Percentiles rank a stretch among this genome's conserved stretches.
These are phyloP conservation scores for Caerostris darwini DNA, from an alignment of 1,140 invertebrate species.

Conservation along the genomic window DNA sequence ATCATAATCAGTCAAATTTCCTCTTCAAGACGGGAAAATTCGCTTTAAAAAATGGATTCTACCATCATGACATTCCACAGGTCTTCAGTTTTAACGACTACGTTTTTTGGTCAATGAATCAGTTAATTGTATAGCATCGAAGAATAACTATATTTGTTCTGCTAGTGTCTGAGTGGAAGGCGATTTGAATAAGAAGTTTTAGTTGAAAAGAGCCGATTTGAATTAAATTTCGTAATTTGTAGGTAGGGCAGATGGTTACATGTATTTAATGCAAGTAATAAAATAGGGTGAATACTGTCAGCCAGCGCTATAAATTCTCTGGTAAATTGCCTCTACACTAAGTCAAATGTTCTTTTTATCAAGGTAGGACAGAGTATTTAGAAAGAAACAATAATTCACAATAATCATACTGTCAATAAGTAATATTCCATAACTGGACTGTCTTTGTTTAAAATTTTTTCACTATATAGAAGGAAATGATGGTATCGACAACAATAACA, in stretches of 20 bases:
- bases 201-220: too few relatives aligned
- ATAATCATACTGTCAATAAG: not conserved
- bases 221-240: too few relatives aligned
- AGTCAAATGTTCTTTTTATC: too few relatives aligned
- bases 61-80: too few relatives aligned
- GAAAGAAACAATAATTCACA: not conserved
- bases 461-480: not conserved
- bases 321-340: too few relatives aligned
- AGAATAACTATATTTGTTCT: not conserved
- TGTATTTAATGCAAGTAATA: too few relatives aligned
- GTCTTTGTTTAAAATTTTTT: not conserved
- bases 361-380: not conserved
- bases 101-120: not conserved
- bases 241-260: too few relatives aligned
- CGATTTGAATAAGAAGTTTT: too few relatives aligned
- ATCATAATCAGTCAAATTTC: not conserved
- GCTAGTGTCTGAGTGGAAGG: too few relatives aligned
- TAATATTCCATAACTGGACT: not conserved
- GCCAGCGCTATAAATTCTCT: too few relatives aligned
- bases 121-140: not conserved
- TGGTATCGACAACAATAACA: not conserved
- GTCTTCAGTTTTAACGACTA: too few relatives aligned
- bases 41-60: not conserved
- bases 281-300: too few relatives aligned
- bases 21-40: not conserved